Evolutionary conservation across 1,140 invertebrate species (phyloP).

Genomic region (Trichomalopsis sarcophagae): DNA sequence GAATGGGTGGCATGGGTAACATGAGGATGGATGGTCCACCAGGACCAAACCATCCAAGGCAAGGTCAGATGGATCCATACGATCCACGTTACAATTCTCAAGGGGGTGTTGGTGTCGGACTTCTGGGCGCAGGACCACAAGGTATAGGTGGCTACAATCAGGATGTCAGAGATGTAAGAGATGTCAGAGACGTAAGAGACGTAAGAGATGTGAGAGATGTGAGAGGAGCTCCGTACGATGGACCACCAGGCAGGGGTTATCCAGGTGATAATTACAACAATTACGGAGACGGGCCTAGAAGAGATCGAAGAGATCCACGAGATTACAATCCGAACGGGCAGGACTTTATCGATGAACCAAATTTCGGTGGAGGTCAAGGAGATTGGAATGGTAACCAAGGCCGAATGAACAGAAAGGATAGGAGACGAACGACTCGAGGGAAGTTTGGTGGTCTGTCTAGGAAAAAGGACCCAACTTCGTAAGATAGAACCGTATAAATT

Average conservation of each 20-base stretch:
- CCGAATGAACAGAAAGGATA: constrained; percentile 45
- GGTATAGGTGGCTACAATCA: constrained; percentile 58
- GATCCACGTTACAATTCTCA: constrained; percentile 67
- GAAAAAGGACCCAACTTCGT: constrained; percentile 45
- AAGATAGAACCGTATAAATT: neutral
- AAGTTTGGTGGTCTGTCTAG: constrained; percentile 45
- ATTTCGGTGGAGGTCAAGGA: neutral
- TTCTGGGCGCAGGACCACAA: constrained; percentile 68
- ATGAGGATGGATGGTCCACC: constrained; percentile 40
- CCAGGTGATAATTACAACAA: constrained; percentile 51
- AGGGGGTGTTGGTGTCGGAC: constrained; percentile 68
- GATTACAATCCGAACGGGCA: constrained; percentile 35
- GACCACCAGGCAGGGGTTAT: constrained; percentile 53
- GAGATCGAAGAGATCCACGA: constrained; percentile 9
- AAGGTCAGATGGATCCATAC: constrained; percentile 64
- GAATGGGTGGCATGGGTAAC: constrained; percentile 38
- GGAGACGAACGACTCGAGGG: constrained; percentile 37
- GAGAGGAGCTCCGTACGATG: constrained; percentile 60
- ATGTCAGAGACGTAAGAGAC: constrained; percentile 59
- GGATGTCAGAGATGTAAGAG: constrained; percentile 57
- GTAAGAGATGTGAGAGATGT: constrained; percentile 55
- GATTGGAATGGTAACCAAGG: constrained; percentile 46
- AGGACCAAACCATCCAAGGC: constrained; percentile 47
- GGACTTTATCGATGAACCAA: constrained; percentile 18
- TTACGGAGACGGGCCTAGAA: constrained; percentile 47